phyloP scores from a whole-genome alignment of 2,797 vertebrate species.

The Gallirallus australis region DNA sequence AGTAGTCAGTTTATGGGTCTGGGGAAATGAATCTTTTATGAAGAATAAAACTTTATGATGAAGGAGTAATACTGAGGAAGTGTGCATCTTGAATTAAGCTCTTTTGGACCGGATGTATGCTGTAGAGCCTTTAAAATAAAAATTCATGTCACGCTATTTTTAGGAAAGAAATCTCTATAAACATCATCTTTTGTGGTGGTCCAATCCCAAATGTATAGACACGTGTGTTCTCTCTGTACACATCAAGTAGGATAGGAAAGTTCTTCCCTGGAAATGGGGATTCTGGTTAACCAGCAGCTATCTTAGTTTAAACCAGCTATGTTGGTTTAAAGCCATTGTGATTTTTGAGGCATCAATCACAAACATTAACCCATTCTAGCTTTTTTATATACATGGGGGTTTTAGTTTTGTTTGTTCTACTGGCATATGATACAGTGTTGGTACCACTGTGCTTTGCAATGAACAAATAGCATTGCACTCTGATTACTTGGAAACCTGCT shows the following conservation, averaged over 20 bases:
- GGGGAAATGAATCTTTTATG: slow-evolving; percentile 79
- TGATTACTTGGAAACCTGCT: neutral
- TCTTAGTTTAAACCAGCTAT: neutral
- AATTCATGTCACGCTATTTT: neutral
- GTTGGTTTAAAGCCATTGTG: neutral
- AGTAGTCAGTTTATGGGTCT: slow-evolving; percentile 69
- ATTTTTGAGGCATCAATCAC: neutral
- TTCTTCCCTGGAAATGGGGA: neutral
- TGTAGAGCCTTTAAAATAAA: neutral
- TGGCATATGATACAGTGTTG: neutral
- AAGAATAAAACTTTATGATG: slow-evolving; percentile 78
- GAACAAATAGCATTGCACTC: neutral
- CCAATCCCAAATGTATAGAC: neutral
- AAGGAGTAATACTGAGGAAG: slow-evolving; percentile 45
- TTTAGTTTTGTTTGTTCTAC: neutral
- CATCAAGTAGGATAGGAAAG: neutral
- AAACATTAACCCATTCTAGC: neutral
- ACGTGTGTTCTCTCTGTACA: neutral
- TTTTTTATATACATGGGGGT: rapidly evolving
- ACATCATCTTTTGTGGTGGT: neutral
- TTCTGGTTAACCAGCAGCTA: no score
- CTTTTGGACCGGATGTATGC: neutral
- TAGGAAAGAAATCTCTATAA: neutral
- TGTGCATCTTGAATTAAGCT: slow-evolving; percentile 46
- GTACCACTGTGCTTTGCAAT: neutral